phyloP scores from a whole-genome alignment of 2,888 invertebrate species.

The Dorcus hopei region DNA sequence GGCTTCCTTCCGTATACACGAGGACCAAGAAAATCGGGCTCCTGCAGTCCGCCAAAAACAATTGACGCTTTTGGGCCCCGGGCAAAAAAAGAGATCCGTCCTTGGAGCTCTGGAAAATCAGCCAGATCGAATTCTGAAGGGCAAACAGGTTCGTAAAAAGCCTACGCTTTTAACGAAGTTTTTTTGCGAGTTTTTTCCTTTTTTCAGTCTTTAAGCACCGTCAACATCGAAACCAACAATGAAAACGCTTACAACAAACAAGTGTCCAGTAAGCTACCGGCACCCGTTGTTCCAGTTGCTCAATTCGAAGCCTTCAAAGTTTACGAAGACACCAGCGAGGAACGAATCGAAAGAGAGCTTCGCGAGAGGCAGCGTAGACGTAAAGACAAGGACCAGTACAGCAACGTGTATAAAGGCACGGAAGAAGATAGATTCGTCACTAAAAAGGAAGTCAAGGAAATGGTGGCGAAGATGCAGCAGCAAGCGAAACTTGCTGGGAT shows the following conservation, averaged over 20 bases:
- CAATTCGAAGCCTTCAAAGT: slow-evolving; percentile 76
- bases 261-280: slow-evolving; percentile 27
- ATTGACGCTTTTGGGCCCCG: slow-evolving; percentile 55
- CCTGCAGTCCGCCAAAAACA: slow-evolving; percentile 43
- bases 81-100: slow-evolving; percentile 60
- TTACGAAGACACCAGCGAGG: slow-evolving; percentile 62
- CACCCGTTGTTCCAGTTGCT: slow-evolving; percentile 59
- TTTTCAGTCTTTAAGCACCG: slow-evolving; percentile 28
- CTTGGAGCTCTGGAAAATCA: slow-evolving; percentile 62
- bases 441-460: slow-evolving; percentile 37
- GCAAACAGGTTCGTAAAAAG: slow-evolving; percentile 33
- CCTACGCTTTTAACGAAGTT: neutral
- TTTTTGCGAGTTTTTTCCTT: slow-evolving; percentile 1
- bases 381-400: slow-evolving; percentile 34
- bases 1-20: slow-evolving; percentile 74
- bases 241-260: slow-evolving; percentile 12
- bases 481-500: slow-evolving; percentile 4
- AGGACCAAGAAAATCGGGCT: slow-evolving; percentile 73
- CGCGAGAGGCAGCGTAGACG: slow-evolving; percentile 18
- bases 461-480: slow-evolving; percentile 16
- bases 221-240: slow-evolving; percentile 14
- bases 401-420: slow-evolving; percentile 33
- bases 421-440: slow-evolving; percentile 36
- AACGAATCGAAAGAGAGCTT: slow-evolving; percentile 45
- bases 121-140: slow-evolving; percentile 42